These are phyloP conservation scores for Ophioninae sp. DNA, from an alignment of 2,888 invertebrate species.

Conservation along the genomic window DNA sequence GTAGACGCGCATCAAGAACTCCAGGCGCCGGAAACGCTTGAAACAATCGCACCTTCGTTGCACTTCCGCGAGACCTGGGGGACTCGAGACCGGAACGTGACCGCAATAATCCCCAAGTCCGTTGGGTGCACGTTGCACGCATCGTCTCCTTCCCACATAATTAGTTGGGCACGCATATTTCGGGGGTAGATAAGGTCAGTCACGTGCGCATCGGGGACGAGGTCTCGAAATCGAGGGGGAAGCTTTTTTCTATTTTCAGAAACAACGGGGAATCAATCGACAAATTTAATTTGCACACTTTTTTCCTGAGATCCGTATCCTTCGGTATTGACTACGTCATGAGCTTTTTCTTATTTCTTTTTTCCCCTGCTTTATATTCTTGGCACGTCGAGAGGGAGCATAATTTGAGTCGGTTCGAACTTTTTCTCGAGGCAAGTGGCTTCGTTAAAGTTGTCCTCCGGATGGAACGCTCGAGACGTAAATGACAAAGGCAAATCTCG, in stretches of 20 bases:
- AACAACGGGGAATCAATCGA: not conserved
- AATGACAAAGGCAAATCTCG: not conserved
- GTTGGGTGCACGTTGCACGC: slow-evolving; percentile 20
- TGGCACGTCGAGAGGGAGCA: not conserved
- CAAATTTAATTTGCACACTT: not conserved
- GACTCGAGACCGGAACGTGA: slow-evolving; percentile 50
- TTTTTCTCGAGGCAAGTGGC: not conserved
- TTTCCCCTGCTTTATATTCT: not conserved
- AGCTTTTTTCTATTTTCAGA: not conserved
- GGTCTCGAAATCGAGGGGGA: not conserved
- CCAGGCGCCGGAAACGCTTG: slow-evolving; percentile 69
- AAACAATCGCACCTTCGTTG: slow-evolving; percentile 70
- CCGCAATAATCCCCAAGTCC: slow-evolving; percentile 56
- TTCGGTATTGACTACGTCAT: not conserved
- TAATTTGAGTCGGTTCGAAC: not conserved
- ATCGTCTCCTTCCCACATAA: slow-evolving; percentile 10
- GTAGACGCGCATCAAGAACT: slow-evolving; percentile 54
- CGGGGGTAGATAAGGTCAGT: slow-evolving; percentile 2
- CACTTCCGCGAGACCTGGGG: slow-evolving; percentile 63
- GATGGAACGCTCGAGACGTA: not conserved
- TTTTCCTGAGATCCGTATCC: not conserved
- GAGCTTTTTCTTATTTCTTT: not conserved
- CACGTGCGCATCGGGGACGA: not conserved
- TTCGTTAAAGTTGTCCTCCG: not conserved
- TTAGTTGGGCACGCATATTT: not conserved